Evolutionary conservation across 2,113 vertebrate species (phyloP).

Genomic region (Brachionichthys hirsutus): DNA sequence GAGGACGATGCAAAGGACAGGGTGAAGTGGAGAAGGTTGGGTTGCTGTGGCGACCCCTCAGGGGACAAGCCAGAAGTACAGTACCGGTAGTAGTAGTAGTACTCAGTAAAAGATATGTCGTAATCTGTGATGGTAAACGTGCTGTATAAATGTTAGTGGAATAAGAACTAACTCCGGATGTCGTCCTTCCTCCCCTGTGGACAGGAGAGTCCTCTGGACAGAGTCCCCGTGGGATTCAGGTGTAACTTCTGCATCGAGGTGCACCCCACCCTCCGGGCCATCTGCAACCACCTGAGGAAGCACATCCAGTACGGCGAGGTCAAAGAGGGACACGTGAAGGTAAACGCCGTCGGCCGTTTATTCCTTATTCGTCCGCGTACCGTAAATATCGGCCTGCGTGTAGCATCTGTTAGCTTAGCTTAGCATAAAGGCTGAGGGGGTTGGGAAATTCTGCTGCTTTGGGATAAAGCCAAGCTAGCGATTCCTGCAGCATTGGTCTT

Average conservation of each 20-base stretch:
- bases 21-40: no score
- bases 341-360: conserved; percentile 61
- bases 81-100: no score
- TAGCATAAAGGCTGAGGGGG: background rate
- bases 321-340: conserved; percentile 81
- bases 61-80: no score
- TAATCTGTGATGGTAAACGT: no score
- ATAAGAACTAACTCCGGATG: no score
- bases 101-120: no score
- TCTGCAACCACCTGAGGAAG: conserved; percentile 98
- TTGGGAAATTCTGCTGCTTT: background rate
- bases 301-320: conserved; percentile 93
- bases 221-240: conserved; percentile 86
- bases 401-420: background rate
- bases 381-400: background rate
- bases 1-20: no score
- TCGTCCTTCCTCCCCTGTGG: conserved; percentile 7
- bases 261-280: conserved; percentile 93
- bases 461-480: background rate
- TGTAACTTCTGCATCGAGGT: conserved; percentile 98
- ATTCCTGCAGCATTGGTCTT: background rate
- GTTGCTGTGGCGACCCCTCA: no score
- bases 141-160: no score
- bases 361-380: background rate
- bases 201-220: conserved; percentile 61